phyloP scores from a whole-genome alignment of 2,888 invertebrate genomes.

The Sarcophaga rosellei region DNA sequence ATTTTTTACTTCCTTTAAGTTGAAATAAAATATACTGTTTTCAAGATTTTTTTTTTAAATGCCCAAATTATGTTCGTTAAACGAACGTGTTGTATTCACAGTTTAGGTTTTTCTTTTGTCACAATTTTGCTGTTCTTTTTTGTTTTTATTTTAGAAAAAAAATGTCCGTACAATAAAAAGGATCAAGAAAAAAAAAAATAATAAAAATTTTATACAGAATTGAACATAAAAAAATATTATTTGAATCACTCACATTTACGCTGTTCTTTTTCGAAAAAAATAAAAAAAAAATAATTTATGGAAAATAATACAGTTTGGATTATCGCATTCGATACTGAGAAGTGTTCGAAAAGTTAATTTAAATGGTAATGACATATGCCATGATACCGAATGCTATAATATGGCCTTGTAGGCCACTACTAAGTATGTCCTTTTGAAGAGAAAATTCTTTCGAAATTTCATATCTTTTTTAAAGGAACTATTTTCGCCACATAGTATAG shows the following conservation, averaged over 20 bases:
- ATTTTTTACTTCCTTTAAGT: constrained; percentile 35
- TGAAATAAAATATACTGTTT: constrained; percentile 16
- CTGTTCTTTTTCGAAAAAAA: constrained; percentile 39
- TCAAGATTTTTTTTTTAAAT: constrained; percentile 2
- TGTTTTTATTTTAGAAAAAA: not conserved
- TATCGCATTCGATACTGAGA: too few species aligned
- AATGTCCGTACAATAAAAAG: too few species aligned
- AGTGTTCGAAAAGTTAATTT: too few species aligned
- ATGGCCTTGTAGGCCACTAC: too few species aligned
- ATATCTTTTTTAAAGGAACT: too few species aligned
- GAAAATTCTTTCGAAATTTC: too few species aligned
- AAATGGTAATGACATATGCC: too few species aligned
- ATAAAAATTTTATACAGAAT: not conserved
- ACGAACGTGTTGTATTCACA: constrained; percentile 69
- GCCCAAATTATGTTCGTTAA: constrained; percentile 56
- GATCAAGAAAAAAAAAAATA: not conserved
- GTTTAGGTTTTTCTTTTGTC: constrained; percentile 51
- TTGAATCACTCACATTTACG: constrained; percentile 34
- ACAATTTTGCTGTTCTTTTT: constrained; percentile 68
- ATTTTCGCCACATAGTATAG: not conserved
- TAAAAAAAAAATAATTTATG: constrained; percentile 18
- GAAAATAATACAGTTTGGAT: constrained; percentile 73
- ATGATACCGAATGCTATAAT: too few species aligned
- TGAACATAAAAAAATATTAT: not conserved
- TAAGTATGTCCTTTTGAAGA: too few species aligned